Evolutionary conservation across 2,797 vertebrate genomes (phyloP).

Genomic region (Loriculus beryllinus): DNA sequence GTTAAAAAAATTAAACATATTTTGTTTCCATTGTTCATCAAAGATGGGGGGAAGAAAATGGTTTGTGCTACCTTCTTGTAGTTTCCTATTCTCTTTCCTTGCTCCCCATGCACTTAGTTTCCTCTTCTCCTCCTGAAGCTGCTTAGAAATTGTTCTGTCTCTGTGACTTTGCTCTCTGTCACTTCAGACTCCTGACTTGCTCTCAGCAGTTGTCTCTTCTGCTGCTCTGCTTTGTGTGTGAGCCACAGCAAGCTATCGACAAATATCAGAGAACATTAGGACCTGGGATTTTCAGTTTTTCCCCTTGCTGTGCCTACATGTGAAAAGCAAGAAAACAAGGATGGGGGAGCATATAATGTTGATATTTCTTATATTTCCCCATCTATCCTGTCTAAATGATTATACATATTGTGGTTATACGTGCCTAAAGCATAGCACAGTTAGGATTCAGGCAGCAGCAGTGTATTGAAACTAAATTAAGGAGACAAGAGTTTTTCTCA

Average conservation of each 20-base stretch:
- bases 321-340: constrained; percentile 2
- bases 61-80: not conserved
- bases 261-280: not conserved
- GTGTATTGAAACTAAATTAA: not conserved
- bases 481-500: not conserved
- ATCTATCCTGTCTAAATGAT: constrained; percentile 5
- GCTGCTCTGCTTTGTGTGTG: not conserved
- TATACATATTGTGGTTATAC: not conserved
- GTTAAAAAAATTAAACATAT: not conserved
- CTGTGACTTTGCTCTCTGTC: not conserved
- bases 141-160: not conserved
- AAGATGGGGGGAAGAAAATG: not conserved
- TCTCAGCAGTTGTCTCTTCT: constrained; percentile 22
- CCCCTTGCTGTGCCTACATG: not conserved
- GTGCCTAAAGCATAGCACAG: not conserved
- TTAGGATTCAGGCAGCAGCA: not conserved
- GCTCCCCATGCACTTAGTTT: not conserved
- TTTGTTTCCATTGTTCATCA: not conserved
- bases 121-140: not conserved
- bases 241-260: not conserved
- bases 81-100: not conserved
- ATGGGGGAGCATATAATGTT: not conserved
- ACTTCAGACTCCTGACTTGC: not conserved
- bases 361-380: not conserved
- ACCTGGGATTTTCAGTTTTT: not conserved